These are phyloP conservation scores for Emydura subglobosa DNA, from an alignment of 2,113 vertebrate genomes.

Conservation along the genomic window DNA sequence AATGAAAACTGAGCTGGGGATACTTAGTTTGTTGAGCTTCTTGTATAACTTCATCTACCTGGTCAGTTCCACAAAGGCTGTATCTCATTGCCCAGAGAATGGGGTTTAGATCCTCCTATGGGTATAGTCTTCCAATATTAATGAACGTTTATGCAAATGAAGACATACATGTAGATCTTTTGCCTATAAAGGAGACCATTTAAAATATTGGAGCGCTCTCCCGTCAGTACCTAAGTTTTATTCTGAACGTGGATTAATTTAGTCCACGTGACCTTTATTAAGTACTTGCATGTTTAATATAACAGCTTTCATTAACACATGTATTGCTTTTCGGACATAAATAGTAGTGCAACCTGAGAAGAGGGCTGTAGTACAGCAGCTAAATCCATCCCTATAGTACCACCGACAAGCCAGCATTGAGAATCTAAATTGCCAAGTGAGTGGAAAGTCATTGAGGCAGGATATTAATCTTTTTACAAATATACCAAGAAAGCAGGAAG, in stretches of 20 bases:
- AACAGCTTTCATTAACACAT: not conserved
- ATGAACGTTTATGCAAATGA: not conserved
- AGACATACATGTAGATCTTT: not conserved
- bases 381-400: conserved; percentile 33
- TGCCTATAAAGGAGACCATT: not conserved
- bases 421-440: not conserved
- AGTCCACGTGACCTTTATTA: not conserved
- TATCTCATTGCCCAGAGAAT: not conserved
- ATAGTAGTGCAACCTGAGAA: conserved; percentile 57
- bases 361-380: not conserved
- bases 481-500: not conserved
- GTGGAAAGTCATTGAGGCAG: not conserved
- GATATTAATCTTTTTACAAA: not conserved
- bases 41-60: not conserved
- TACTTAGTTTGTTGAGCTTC: not conserved
- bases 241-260: not conserved
- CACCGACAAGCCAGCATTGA: not conserved
- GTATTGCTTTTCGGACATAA: conserved; percentile 41
- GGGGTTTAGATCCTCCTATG: not conserved
- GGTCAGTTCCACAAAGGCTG: not conserved
- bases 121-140: not conserved
- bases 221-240: not conserved
- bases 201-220: not conserved
- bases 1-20: not conserved
- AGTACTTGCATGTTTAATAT: not conserved